Evolutionary conservation across 2,888 invertebrate species (phyloP), one percentile per base, ranked within the genome.

Genomic region (Pammene aurita): DNA sequence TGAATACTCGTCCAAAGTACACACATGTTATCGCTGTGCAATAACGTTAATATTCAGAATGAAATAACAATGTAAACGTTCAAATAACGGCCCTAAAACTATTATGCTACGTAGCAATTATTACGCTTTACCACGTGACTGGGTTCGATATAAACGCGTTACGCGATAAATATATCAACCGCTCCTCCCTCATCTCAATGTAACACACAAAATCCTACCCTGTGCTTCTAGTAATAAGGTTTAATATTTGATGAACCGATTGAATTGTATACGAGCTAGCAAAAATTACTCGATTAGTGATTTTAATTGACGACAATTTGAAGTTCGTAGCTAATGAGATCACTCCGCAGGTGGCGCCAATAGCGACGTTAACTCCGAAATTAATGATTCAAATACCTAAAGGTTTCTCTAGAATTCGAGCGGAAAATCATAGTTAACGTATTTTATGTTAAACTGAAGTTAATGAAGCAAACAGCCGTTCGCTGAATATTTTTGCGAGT

Each of bases 281-380:
- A 13, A 62, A 52, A 52, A 34, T n/a, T 26, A 62, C 35, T 62
- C 41, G 62, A 78, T 79, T 78, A 77, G 77, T 75, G 76, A 80
- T 77, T 82, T 77, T 82, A 84, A 83, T 81, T 73, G 79, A 72
- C 78, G 81, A 78, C 78, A 74, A 81, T 84, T 82, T 75, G 75
- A 80, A 82, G 80, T 80, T 81, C 74, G 77, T 66, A 79, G 72
- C 75, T 81, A 83, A 85, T 81, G 82, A 82, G 78, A 79, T 74
- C 76, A 77, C 61, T 73, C 72, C 72, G 73, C 84, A 84, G 84
- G 79, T 84, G 85, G 74, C 74, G 77, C 77, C 76, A 73, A 78
- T 81, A 81, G 77, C 72, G 67, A 77, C 76, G 79, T 77, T 63
- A 64, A 64, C 58, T 64, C 44, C 11, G n/a, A 58, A 64, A 68